Percentiles rank a stretch among this genome's conserved stretches.
Evolutionary conservation across 1,140 invertebrate genomes (phyloP).

Genomic region (Drosophila bocki): DNA sequence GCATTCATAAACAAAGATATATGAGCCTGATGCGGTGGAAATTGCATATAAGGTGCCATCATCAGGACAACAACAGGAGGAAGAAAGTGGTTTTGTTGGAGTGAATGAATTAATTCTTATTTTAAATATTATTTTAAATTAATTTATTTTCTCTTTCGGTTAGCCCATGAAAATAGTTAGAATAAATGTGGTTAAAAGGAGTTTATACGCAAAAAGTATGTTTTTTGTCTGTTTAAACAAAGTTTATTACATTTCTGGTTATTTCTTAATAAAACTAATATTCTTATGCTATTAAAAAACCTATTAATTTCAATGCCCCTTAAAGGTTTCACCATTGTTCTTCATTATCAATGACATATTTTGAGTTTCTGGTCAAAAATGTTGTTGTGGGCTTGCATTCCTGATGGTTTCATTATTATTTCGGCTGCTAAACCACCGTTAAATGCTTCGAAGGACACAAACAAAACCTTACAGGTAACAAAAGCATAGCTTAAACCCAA

Average conservation of each 20-base stretch:
- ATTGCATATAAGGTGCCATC: conserved; percentile 14
- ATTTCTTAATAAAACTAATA: no score
- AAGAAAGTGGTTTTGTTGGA: background rate
- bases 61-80: background rate
- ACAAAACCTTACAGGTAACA: conserved; percentile 52
- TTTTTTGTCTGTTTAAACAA: background rate
- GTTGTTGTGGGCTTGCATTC: background rate
- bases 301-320: background rate
- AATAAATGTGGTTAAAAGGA: background rate
- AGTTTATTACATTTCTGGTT: background rate
- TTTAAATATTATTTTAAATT: conserved; percentile 14
- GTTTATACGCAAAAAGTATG: background rate
- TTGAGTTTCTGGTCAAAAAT: background rate
- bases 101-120: conserved; percentile 6
- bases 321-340: background rate
- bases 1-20: conserved; percentile 30
- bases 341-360: background rate
- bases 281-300: no score
- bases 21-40: conserved; percentile 15
- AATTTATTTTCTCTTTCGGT: background rate
- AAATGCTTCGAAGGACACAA: conserved; percentile 24
- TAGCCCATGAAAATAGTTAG: no score
- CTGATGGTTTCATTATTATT: conserved; percentile 24
- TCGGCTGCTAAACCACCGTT: conserved; percentile 10
- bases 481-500: conserved; percentile 32